Base-by-base conservation (phyloP, 2,888 invertebrate genomes). In the Meiosimyza decipiens region DNA sequence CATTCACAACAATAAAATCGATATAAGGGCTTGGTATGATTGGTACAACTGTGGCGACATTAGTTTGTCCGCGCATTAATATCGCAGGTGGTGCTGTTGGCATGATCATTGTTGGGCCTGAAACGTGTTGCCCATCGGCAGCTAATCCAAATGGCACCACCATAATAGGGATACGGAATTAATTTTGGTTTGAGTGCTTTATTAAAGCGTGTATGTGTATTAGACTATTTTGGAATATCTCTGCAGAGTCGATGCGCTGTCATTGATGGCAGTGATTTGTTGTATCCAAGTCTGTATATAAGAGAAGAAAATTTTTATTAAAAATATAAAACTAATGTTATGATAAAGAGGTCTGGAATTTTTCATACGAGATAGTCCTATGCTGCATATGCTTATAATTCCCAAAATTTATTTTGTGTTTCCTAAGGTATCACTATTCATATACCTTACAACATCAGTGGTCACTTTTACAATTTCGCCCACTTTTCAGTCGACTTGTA, bases 1-100 rank as follows among this genome's bases (percentile, higher is more conserved):
- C 85, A 71, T 86, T 87, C 11, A 87, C 86, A 60, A 87, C 85
- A 50, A 87, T 86, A 68, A 87, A 87, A 72, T 87, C 86, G 72
- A 87, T 85, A 75, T 87, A 87, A 12, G 84, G 84, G 77, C 84
- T 84, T 64, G 82, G 81, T 67, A 84, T 86, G 73, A 84, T 82
- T 63, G 85, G 85, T 68, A 84, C 82, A 12, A 82, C 84, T 0
- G 83, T 80, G 54, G 83, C 82, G 5, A 84, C 83, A 69, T 80
- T 84, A 33, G 82, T 80, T 73, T 83, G 82, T 1, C 83, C 81
- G 40, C 9, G 40, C 78, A 3, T 74, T 67, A 81, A 72, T 64
- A 83, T 83, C 5, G 84, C 82, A 15, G 87, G 84, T 40, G 87
- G 87, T 7, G 87, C 87, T 72, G 85, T 82, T 16, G 87, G 87